Percentiles rank a stretch among this genome's conserved stretches.
phyloP scores from a whole-genome alignment of 2,797 vertebrate genomes.

The Liasis olivaceus region DNA sequence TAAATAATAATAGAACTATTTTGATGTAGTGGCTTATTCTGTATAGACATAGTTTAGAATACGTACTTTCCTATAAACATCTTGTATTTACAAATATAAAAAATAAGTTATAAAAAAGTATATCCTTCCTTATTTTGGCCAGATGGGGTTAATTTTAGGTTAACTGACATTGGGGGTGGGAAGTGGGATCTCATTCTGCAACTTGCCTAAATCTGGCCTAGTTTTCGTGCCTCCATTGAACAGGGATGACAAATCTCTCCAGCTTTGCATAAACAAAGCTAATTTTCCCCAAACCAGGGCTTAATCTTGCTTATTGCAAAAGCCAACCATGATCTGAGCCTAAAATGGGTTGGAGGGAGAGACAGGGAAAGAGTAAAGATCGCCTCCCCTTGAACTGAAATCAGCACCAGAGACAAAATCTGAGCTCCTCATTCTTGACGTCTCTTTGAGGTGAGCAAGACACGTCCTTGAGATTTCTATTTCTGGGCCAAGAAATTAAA shows the following conservation, averaged over 20 bases:
- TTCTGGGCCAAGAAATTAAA: not conserved
- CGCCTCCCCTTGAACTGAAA: not conserved
- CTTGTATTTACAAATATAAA: slow-evolving; percentile 81
- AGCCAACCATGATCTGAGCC: not conserved
- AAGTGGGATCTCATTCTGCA: not conserved
- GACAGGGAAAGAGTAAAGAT: not conserved
- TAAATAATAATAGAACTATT: slow-evolving; percentile 76
- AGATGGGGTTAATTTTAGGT: slow-evolving; percentile 44
- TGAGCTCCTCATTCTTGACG: not conserved
- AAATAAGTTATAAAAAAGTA: slow-evolving; percentile 81
- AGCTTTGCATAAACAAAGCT: not conserved
- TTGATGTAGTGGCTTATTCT: slow-evolving; percentile 70
- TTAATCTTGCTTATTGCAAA: not conserved
- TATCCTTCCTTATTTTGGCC: slow-evolving; percentile 73
- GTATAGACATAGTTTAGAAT: slow-evolving; percentile 71
- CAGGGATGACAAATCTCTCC: not conserved
- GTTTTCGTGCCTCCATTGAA: not conserved
- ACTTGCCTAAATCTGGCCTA: not conserved
- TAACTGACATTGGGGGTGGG: not conserved
- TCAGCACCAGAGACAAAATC: not conserved
- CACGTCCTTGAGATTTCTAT: not conserved
- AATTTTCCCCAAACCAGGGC: not conserved
- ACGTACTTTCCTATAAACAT: slow-evolving; percentile 79
- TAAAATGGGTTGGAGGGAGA: not conserved
- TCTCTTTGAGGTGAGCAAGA: not conserved